phyloP scores from a whole-genome alignment of 1,140 invertebrate species.

The Gonatopus flavifemur region DNA sequence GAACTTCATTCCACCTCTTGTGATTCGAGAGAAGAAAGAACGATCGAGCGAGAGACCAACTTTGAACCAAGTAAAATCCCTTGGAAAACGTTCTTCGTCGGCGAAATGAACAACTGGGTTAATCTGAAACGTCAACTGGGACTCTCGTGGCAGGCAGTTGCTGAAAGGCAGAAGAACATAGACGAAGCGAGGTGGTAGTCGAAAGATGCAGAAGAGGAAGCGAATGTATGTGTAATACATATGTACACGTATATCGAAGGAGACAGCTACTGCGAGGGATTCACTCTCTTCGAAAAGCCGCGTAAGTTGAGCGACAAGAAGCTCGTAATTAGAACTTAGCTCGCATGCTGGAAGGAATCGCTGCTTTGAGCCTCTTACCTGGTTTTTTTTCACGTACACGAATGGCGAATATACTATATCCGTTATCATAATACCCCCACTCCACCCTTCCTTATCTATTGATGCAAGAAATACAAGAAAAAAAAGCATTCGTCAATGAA shows the following conservation, averaged over 20 bases:
- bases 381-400: not conserved
- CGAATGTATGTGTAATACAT: constrained; percentile 2
- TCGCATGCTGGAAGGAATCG: too few relatives aligned
- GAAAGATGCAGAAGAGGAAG: not conserved
- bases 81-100: constrained; percentile 25
- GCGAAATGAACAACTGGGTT: constrained; percentile 49
- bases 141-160: constrained; percentile 12
- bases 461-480: too few relatives aligned
- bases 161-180: too few relatives aligned
- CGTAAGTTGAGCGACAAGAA: constrained; percentile 36
- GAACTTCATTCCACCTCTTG: not conserved
- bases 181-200: constrained; percentile 4
- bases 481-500: not conserved
- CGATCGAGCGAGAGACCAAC: not conserved
- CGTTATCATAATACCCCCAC: too few relatives aligned
- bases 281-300: constrained; percentile 33
- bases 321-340: constrained; percentile 40
- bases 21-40: not conserved
- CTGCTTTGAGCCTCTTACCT: not conserved
- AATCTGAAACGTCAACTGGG: constrained; percentile 46
- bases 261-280: constrained; percentile 25
- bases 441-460: too few relatives aligned
- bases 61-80: too few relatives aligned
- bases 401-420: not conserved
- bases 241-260: too few relatives aligned